Base-by-base conservation (phyloP, 2,113 vertebrate species). In the Progne subis region DNA sequence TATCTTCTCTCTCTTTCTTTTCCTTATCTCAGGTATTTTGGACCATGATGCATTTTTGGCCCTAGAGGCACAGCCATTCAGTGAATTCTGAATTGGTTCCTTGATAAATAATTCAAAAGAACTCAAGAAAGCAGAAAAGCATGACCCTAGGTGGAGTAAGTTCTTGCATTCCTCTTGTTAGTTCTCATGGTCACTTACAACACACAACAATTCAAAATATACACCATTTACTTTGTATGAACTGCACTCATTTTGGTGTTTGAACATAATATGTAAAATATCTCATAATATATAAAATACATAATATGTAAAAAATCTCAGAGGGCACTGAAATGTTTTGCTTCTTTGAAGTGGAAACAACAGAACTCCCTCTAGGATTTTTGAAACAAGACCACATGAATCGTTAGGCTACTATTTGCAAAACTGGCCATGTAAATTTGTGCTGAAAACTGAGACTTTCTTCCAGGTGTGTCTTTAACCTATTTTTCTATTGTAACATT, bases 371-470 rank as follows among this genome's bases (percentile, higher is more conserved):
- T 57, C 29, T 46, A 79, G 28, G 70, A 82, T 47, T 76, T 94
- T 85, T 82, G 49, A 80, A 94, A 50, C 18, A 72, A 76, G 81
- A 74, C 53, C 74, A 76, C 0, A 0, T 60, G 70, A 89, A 95
- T 72, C 56, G 57, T 53, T 49, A 53, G 39, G 76, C 16, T 92
- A 87, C 84, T 85, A 91, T 76, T 89, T 87, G 78, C 61, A 59
- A 76, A 72, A 31, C 9, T 89, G 57, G 53, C 25, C 12, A 1
- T 61, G 21, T 72, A 92, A 84, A 82, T 72, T 92, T 94, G 26
- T 71, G 77, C 52, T 95, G 89, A 92, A 95, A 95, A 76, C 16
- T 6, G 56, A 87, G 41, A 72, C 43, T 72, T 89, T 82, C n/a
- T 76, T 94, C 65, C 28, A 49, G 37, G 83, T 68, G n/a, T 46